Percentiles rank a stretch among this genome's conserved stretches.
phyloP scores from a whole-genome alignment of 1,140 invertebrate genomes.

The Drosophila lowei region DNA sequence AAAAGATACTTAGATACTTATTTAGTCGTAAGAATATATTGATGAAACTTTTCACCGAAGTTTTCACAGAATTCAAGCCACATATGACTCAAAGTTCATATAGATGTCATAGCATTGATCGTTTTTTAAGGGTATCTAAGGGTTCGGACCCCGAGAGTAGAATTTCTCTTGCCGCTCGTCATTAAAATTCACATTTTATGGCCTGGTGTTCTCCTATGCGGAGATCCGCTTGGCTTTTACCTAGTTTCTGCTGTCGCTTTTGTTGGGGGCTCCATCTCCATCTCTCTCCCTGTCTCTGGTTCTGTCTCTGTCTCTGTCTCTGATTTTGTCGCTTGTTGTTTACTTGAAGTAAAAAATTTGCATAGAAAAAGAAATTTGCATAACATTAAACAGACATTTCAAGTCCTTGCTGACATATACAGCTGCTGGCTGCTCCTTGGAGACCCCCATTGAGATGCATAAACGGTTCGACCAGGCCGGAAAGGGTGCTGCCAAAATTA shows the following conservation, averaged over 20 bases:
- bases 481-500: conserved; percentile 9
- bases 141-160: neutral
- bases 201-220: neutral
- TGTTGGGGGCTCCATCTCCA: neutral
- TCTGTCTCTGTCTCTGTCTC: conserved; percentile 27
- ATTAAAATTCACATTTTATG: conserved; percentile 55
- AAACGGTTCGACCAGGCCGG: conserved; percentile 7
- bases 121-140: neutral
- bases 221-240: conserved; percentile 46
- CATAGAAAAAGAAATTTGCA: conserved; percentile 77
- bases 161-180: conserved; percentile 20
- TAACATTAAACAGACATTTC: conserved; percentile 72
- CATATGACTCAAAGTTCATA: no score
- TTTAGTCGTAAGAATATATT: no score
- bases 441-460: conserved; percentile 13
- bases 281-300: conserved; percentile 1
- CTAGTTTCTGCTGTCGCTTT: conserved; percentile 23
- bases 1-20: no score
- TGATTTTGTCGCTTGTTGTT: conserved; percentile 59
- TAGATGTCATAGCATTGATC: no score
- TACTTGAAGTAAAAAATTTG: conserved; percentile 61
- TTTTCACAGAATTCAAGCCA: no score
- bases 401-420: conserved; percentile 34
- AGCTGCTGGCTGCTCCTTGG: conserved; percentile 15
- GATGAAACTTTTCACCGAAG: no score